Evolutionary conservation across 2,113 vertebrate species (phyloP).

Genomic region (Pedetes capensis): DNA sequence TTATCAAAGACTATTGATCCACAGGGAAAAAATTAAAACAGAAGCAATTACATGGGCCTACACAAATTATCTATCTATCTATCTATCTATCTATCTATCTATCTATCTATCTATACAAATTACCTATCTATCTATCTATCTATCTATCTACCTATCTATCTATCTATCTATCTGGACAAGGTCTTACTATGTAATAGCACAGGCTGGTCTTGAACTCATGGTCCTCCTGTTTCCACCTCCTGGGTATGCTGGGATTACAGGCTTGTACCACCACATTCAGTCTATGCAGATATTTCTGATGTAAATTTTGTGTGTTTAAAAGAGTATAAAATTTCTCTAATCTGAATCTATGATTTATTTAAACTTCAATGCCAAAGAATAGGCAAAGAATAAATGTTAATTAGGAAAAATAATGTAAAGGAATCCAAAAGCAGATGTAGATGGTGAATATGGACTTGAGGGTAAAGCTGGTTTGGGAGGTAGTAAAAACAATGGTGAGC

Average conservation of each 20-base stretch:
- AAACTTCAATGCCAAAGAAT: conserved; percentile 3
- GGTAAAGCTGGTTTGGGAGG: background rate
- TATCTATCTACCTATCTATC: too few species aligned
- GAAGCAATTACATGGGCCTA: background rate
- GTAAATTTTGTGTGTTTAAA: background rate
- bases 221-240: background rate
- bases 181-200: background rate
- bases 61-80: too few species aligned
- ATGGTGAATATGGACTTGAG: background rate
- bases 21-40: conserved; percentile 5
- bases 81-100: too few species aligned
- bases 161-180: too few species aligned
- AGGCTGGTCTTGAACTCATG: background rate
- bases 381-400: background rate
- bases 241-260: too few species aligned
- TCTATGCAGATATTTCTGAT: background rate
- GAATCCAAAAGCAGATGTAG: background rate
- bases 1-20: background rate
- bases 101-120: too few species aligned
- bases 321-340: conserved; percentile 13
- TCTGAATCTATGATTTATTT: background rate
- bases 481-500: background rate
- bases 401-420: background rate
- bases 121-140: too few species aligned
- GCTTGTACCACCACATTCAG: background rate